phyloP scores from a whole-genome alignment of 2,113 vertebrate species.

The Eubucco bourcierii region DNA sequence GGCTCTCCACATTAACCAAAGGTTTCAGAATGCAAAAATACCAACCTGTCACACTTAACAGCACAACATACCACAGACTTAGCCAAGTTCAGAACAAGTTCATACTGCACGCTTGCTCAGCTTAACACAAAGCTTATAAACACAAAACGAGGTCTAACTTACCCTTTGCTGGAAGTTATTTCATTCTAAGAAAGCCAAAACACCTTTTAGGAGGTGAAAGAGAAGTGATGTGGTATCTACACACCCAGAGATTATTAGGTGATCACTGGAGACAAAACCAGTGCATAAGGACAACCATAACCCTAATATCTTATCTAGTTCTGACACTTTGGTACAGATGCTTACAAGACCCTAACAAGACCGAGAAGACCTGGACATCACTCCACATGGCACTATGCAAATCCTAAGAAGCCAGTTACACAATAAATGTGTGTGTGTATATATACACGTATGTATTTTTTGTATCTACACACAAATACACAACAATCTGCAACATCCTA shows the following conservation, averaged over 20 bases:
- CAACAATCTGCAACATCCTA: not conserved
- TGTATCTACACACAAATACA: not conserved
- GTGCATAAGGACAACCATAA: not conserved
- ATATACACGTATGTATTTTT: not conserved
- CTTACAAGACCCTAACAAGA: not conserved
- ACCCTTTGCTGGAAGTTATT: not conserved
- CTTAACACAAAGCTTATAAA: not conserved
- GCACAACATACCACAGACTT: not conserved
- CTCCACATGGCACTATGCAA: not conserved
- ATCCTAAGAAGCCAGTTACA: not conserved
- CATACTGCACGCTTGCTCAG: not conserved
- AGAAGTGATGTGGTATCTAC: not conserved
- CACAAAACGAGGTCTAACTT: not conserved
- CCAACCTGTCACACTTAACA: not conserved
- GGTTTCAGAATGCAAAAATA: not conserved
- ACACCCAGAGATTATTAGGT: not conserved
- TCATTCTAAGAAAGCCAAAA: not conserved
- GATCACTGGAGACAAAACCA: not conserved
- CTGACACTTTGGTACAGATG: not conserved
- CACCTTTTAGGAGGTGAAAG: not conserved
- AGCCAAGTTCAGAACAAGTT: not conserved
- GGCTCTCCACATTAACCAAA: not conserved
- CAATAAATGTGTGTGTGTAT: not conserved
- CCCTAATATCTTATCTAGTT: not conserved
- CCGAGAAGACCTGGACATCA: not conserved